Evolutionary conservation across 2,797 vertebrate genomes (phyloP).

Genomic region (Anguilla marmorata): DNA sequence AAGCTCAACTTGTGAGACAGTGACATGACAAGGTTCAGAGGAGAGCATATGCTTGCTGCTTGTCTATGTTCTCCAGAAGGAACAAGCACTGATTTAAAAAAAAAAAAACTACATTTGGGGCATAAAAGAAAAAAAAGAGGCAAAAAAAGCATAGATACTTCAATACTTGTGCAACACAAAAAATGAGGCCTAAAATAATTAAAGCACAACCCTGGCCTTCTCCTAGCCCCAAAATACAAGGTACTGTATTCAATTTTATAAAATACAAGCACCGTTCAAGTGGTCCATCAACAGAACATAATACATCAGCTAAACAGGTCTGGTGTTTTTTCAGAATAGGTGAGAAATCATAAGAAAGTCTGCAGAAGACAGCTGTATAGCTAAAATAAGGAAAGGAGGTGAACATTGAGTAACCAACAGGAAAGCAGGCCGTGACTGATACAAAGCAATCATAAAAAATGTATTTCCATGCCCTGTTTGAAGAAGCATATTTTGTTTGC

Average conservation of each 20-base stretch:
- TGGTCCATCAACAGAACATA: neutral
- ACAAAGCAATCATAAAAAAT: slow-evolving; percentile 8
- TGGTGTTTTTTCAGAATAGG: neutral
- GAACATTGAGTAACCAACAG: neutral
- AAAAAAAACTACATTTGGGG: too few species aligned
- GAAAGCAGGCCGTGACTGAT: neutral
- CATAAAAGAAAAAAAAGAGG: too few species aligned
- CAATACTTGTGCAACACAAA: neutral
- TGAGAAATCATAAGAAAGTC: neutral
- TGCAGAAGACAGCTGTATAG: neutral
- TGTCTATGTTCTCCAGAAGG: too few species aligned
- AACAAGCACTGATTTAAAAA: too few species aligned
- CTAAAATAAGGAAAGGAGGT: neutral
- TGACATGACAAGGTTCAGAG: neutral
- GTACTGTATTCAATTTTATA: too few species aligned
- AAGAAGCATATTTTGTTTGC: slow-evolving; percentile 4
- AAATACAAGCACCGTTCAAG: neutral
- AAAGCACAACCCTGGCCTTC: neutral
- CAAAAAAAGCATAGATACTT: neutral
- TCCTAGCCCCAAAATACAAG: neutral
- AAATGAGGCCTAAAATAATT: neutral
- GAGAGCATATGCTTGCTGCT: too few species aligned
- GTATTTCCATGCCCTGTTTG: slow-evolving; percentile 20
- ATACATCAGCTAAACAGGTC: neutral
- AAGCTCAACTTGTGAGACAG: neutral